phyloP scores from a whole-genome alignment of 2,113 vertebrate species.

The Symphodus melops region DNA sequence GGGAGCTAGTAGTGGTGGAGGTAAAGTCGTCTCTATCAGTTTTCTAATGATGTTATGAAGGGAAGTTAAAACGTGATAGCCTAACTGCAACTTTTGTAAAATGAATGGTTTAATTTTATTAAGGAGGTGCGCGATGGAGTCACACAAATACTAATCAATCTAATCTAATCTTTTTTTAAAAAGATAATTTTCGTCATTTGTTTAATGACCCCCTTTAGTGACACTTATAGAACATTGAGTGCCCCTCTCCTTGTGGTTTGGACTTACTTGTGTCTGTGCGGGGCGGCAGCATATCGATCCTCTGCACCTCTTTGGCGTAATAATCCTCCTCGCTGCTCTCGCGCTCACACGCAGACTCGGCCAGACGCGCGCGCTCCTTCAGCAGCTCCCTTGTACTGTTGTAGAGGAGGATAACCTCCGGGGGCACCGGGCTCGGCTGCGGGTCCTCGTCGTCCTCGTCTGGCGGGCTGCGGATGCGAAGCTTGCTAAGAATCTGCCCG shows the following conservation, averaged over 20 bases:
- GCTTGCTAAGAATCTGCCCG: constrained; percentile 98
- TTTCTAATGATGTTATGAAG: too few species aligned
- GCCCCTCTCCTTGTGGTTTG: not conserved
- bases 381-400: constrained; percentile 98
- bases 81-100: too few species aligned
- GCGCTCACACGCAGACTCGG: constrained; percentile 89
- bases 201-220: not conserved
- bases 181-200: not conserved
- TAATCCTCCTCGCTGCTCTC: constrained; percentile 99
- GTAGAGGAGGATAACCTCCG: constrained; percentile 96
- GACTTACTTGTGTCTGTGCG: constrained; percentile 83
- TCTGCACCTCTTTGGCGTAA: constrained; percentile 98
- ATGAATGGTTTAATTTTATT: too few species aligned
- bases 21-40: too few species aligned
- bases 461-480: constrained; percentile 95
- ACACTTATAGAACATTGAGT: not conserved
- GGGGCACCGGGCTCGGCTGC: constrained; percentile 86
- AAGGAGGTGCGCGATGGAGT: too few species aligned
- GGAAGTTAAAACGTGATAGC: too few species aligned
- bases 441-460: constrained; percentile 75
- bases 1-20: too few species aligned
- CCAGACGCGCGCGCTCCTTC: constrained; percentile 87
- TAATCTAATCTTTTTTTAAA: too few species aligned
- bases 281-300: constrained; percentile 91
- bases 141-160: too few species aligned